These are phyloP conservation scores for Miopithecus talapoin DNA, from an alignment of 2,797 vertebrate genomes.

Conservation along the genomic window DNA sequence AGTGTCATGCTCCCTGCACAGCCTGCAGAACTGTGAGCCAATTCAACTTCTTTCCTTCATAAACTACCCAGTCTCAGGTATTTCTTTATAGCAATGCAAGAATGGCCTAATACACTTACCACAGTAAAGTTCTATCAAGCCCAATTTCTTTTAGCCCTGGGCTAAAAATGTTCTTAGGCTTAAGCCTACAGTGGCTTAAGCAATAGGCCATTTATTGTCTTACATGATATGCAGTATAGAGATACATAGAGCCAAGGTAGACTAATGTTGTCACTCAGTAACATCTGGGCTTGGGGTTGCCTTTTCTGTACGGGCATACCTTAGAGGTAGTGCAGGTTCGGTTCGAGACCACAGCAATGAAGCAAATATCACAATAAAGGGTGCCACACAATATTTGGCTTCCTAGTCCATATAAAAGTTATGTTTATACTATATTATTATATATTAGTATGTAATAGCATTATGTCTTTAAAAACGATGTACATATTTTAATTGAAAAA, in stretches of 20 bases:
- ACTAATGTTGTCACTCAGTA: neutral
- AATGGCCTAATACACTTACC: neutral
- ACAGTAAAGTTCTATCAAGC: neutral
- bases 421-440: neutral
- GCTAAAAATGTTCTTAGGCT: neutral
- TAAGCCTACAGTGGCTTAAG: neutral
- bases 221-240: neutral
- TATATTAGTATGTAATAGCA: neutral
- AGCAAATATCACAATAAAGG: neutral
- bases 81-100: neutral
- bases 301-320: neutral
- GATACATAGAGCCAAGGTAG: neutral
- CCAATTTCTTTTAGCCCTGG: neutral
- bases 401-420: neutral
- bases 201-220: neutral
- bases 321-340: neutral
- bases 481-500: neutral
- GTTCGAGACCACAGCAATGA: neutral
- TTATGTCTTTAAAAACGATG: neutral
- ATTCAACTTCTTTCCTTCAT: neutral
- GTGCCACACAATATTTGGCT: neutral
- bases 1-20: neutral
- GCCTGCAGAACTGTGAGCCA: neutral
- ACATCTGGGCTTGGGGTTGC: neutral
- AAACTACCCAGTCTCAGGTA: neutral